Base-by-base conservation (phyloP, 1,140 invertebrate genomes). In the Pygmarrhopalites habei region DNA sequence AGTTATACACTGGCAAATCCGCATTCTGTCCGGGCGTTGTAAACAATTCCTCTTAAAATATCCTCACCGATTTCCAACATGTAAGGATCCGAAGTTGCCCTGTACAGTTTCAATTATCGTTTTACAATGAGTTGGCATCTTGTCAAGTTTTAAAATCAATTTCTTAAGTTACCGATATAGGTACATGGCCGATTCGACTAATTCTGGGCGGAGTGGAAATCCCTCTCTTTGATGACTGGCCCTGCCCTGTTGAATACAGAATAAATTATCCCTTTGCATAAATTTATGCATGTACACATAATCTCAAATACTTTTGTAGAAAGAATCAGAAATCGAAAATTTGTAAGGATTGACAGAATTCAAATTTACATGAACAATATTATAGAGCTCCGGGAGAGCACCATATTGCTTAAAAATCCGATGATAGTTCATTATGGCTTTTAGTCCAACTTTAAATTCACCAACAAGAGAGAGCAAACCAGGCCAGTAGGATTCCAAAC, bases 121-220 rank as follows among this genome's bases (percentile, higher is more conserved):
- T n/a, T n/a, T n/a, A n/a, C n/a, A n/a, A n/a, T n/a, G n/a, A n/a
- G n/a, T n/a, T n/a, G n/a, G n/a, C n/a, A n/a, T n/a, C n/a, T n/a
- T n/a, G n/a, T n/a, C n/a, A n/a, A n/a, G n/a, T n/a, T n/a, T n/a
- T n/a, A n/a, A n/a, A n/a, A n/a, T n/a, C n/a, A n/a, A n/a, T n/a
- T n/a, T n/a, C n/a, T n/a, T n/a, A n/a, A n/a, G n/a, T n/a, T n/a
- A n/a, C n/a, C n/a, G n/a, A 73, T 98, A 98, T 14, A 99, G 75
- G 75, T 98, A 98, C 92, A 98, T 94, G 17, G 95, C 85, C 43
- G 92, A 96, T 77, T 99, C 96, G 35, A 95, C 86, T 1, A 98
- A 82, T 78, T 99, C 96, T 1, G 96, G 96, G 62, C 96, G 78
- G 2, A 60, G 28, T 23, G 63, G 62, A 43, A 58, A 64, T 12